A percentile compares a stretch with the other conserved stretches of the same genome.
These are phyloP conservation scores for Coendou prehensilis DNA, from an alignment of 2,797 vertebrate genomes.

Conservation along the genomic window DNA sequence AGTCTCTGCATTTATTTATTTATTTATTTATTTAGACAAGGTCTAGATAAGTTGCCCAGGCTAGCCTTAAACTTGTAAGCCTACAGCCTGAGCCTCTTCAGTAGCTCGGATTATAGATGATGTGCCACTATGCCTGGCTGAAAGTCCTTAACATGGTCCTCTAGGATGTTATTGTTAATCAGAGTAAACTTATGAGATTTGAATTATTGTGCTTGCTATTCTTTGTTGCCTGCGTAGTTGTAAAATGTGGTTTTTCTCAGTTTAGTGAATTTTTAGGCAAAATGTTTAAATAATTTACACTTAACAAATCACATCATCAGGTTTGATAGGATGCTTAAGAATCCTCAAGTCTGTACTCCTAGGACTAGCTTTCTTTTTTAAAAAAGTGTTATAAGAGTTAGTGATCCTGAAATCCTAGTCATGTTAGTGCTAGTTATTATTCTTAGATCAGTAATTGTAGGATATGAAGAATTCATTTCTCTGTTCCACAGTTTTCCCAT, in stretches of 20 bases:
- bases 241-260: slow-evolving; percentile 47
- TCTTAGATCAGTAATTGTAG: slow-evolving; percentile 1
- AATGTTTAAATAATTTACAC: not conserved
- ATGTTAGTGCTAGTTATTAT: not conserved
- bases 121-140: not conserved
- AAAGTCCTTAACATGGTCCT: not conserved
- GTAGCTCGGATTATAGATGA: not conserved
- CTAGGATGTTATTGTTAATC: not conserved
- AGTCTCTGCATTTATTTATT: not conserved
- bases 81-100: not conserved
- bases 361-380: not conserved
- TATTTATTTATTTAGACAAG: not conserved
- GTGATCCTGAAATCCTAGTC: not conserved
- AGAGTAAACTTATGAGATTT: not conserved
- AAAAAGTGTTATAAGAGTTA: not conserved
- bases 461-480: not conserved
- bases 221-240: not conserved
- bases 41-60: not conserved
- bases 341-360: not conserved
- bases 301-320: not conserved
- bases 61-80: not conserved
- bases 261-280: slow-evolving; percentile 24
- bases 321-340: not conserved
- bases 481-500: not conserved
- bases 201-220: not conserved